These are phyloP conservation scores for Terebella lapidaria DNA, from an alignment of 2,888 invertebrate genomes.

Conservation along the genomic window DNA sequence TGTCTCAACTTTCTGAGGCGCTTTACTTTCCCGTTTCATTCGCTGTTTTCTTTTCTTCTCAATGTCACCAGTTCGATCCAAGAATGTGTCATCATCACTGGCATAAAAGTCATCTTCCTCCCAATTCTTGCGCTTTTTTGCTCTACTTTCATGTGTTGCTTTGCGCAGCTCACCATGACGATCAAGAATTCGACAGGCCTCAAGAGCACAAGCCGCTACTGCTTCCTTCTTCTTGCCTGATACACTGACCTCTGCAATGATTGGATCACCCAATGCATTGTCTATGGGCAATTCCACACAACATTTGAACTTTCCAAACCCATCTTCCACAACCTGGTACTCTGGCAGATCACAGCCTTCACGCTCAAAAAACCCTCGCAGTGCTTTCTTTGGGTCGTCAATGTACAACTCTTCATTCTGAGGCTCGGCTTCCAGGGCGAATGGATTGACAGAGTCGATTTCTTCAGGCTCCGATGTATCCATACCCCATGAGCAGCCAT, in stretches of 20 bases:
- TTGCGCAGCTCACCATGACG: conserved; percentile 72
- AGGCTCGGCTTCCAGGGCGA: conserved; percentile 24
- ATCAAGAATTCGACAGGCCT: conserved; percentile 89
- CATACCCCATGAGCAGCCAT: conserved; percentile 90
- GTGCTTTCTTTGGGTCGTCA: conserved; percentile 90
- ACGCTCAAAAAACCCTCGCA: conserved; percentile 89
- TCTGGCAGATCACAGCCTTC: conserved; percentile 79
- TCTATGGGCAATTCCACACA: conserved; percentile 73
- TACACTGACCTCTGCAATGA: conserved; percentile 79
- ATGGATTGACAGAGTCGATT: background rate
- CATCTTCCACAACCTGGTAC: conserved; percentile 82
- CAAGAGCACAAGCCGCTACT: conserved; percentile 85
- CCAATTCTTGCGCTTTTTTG: conserved; percentile 68
- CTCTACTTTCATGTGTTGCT: conserved; percentile 71
- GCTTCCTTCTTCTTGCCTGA: conserved; percentile 86
- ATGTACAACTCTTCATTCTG: conserved; percentile 79
- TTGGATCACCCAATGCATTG: conserved; percentile 68
- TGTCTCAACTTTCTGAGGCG: conserved; percentile 54
- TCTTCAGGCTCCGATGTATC: conserved; percentile 54
- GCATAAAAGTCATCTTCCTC: conserved; percentile 84
- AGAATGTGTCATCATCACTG: conserved; percentile 91
- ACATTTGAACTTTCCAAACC: conserved; percentile 76
- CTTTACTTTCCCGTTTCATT: conserved; percentile 62
- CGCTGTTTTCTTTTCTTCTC: conserved; percentile 78
- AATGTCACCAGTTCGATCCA: conserved; percentile 89